Conservation (phyloP, 2,113 vertebrate species). For the Podarcis muralis region DNA sequence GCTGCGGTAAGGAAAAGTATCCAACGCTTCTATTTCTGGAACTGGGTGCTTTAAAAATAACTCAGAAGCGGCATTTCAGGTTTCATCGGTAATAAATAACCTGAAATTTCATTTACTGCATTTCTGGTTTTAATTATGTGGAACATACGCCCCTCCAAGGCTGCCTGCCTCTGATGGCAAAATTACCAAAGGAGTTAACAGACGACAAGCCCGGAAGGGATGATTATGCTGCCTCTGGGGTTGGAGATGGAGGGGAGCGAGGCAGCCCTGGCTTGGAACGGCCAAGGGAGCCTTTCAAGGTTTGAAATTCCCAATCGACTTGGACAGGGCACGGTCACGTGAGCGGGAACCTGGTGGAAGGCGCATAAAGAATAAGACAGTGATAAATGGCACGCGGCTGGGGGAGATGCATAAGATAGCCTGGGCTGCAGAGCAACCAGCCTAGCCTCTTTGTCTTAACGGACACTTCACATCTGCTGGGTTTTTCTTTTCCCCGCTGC, state of each 20-base stretch:
- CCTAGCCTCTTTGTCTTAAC: background rate
- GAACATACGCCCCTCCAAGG: background rate
- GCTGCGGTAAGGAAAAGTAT: no score
- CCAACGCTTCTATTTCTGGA: no score
- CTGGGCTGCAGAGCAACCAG: background rate
- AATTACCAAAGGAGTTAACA: background rate
- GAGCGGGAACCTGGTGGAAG: background rate
- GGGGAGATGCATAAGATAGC: background rate
- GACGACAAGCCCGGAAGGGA: background rate
- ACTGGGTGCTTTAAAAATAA: no score
- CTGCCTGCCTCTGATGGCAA: background rate
- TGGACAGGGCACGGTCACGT: background rate
- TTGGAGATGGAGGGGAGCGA: no score
- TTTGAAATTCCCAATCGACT: background rate
- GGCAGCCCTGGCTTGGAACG: background rate
- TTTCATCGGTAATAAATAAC: background rate
- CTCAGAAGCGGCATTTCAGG: no score
- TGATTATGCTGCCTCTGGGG: background rate
- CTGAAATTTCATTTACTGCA: background rate
- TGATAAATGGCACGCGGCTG: background rate
- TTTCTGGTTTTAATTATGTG: background rate
- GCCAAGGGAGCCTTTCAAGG: background rate
- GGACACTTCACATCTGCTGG: slow-evolving; percentile 1
- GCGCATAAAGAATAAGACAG: slow-evolving; percentile 2
- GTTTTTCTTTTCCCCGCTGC: slow-evolving; percentile 15